A percentile compares a stretch with the other conserved stretches of the same genome.
These are phyloP conservation scores for Portunus trituberculatus DNA, from an alignment of 1,140 invertebrate genomes.

Conservation along the genomic window DNA sequence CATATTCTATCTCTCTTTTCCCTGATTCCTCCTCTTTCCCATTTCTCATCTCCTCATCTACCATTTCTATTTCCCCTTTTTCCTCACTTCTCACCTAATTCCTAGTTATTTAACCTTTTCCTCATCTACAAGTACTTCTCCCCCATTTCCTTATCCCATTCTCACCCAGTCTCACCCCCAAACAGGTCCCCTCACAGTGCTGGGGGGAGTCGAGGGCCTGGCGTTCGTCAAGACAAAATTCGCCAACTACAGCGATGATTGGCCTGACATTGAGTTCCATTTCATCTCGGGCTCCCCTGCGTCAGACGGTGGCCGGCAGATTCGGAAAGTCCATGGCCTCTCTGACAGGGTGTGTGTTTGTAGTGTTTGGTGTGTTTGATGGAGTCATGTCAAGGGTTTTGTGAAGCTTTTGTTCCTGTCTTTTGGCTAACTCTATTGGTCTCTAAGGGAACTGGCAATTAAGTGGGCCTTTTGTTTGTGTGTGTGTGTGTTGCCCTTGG, in stretches of 20 bases:
- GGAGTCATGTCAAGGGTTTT: no score
- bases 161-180: constrained; percentile 79
- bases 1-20: background rate
- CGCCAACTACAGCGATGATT: constrained; percentile 90
- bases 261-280: constrained; percentile 95
- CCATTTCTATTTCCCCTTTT: background rate
- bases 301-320: constrained; percentile 91
- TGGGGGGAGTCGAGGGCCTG: constrained; percentile 94
- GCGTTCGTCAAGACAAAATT: constrained; percentile 95
- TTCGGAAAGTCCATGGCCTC: constrained; percentile 90
- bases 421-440: no score
- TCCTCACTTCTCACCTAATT: background rate
- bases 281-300: constrained; percentile 95
- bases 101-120: background rate
- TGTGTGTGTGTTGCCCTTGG: no score
- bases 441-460: no score
- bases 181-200: constrained; percentile 91
- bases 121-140: background rate
- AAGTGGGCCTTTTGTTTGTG: no score
- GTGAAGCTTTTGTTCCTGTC: no score
- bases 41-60: background rate
- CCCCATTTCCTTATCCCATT: background rate
- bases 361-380: no score
- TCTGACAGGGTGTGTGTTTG: constrained; percentile 80
- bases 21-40: constrained; percentile 10